These are phyloP conservation scores for Pleuronectes platessa DNA, from an alignment of 2,113 vertebrate species.

Conservation along the genomic window DNA sequence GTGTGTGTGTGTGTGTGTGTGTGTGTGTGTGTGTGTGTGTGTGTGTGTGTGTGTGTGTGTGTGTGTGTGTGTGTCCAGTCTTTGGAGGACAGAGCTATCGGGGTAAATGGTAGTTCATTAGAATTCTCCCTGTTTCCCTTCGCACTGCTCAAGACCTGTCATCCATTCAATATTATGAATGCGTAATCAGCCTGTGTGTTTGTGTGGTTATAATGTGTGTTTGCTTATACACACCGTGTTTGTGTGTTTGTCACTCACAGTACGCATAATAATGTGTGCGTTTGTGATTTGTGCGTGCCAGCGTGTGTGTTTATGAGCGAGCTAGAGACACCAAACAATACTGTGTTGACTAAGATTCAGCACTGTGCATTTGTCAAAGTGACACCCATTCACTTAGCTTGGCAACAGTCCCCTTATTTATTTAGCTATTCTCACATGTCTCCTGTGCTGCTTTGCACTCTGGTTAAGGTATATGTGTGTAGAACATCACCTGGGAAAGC, in stretches of 20 bases:
- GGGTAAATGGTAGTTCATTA: conserved; percentile 71
- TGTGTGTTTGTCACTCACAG: conserved; percentile 70
- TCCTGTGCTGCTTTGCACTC: conserved; percentile 19
- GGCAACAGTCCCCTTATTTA: conserved; percentile 56
- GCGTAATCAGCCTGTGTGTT: conserved; percentile 73
- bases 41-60: background rate
- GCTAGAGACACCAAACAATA: conserved; percentile 63
- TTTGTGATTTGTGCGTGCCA: conserved; percentile 32
- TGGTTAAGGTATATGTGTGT: conserved; percentile 30
- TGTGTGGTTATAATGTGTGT: conserved; percentile 49
- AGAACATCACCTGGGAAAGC: conserved; percentile 40
- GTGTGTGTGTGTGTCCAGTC: conserved; percentile 26
- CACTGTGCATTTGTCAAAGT: conserved; percentile 71
- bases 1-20: background rate
- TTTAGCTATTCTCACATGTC: conserved; percentile 41
- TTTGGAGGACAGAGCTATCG: conserved; percentile 57
- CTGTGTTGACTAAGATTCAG: conserved; percentile 72
- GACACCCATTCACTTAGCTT: conserved; percentile 72
- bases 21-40: background rate
- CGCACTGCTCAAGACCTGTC: conserved; percentile 71
- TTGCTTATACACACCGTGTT: conserved; percentile 52
- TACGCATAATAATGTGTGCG: conserved; percentile 50
- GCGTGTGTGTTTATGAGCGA: conserved; percentile 51
- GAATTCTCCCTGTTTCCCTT: conserved; percentile 71
- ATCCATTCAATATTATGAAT: conserved; percentile 80